These are phyloP conservation scores for Neolamprologus caudopunctatus DNA, from an alignment of 2,113 vertebrate species.

Conservation along the genomic window DNA sequence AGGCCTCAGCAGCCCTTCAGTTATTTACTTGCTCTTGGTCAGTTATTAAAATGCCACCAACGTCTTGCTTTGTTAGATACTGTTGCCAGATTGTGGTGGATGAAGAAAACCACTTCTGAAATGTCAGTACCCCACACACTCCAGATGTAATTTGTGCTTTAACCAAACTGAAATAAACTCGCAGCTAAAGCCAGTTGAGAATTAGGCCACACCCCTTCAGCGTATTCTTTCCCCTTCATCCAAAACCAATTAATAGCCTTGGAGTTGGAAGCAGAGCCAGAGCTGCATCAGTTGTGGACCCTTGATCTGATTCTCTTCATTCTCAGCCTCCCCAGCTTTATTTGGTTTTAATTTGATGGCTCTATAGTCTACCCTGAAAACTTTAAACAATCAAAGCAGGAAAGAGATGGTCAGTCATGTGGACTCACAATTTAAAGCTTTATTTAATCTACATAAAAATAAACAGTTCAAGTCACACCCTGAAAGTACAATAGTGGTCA, in stretches of 20 bases:
- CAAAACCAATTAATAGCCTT: neutral
- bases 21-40: constrained; percentile 6
- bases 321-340: neutral
- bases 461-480: neutral
- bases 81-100: neutral
- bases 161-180: neutral
- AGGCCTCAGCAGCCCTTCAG: neutral
- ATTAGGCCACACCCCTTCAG: neutral
- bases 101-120: neutral
- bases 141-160: neutral
- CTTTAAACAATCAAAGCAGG: neutral
- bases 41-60: constrained; percentile 3
- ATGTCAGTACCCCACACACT: neutral
- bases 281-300: neutral
- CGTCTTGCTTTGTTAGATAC: neutral
- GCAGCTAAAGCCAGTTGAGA: neutral
- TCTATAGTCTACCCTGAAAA: neutral
- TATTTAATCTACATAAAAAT: neutral
- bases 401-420: neutral
- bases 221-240: rapidly evolving
- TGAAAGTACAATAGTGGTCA: neutral
- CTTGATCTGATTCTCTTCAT: neutral
- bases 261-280: neutral
- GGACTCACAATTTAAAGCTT: neutral
- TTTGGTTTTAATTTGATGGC: neutral